Evolutionary conservation across 2,888 invertebrate species (phyloP).

Genomic region (Calliphora vomitoria): DNA sequence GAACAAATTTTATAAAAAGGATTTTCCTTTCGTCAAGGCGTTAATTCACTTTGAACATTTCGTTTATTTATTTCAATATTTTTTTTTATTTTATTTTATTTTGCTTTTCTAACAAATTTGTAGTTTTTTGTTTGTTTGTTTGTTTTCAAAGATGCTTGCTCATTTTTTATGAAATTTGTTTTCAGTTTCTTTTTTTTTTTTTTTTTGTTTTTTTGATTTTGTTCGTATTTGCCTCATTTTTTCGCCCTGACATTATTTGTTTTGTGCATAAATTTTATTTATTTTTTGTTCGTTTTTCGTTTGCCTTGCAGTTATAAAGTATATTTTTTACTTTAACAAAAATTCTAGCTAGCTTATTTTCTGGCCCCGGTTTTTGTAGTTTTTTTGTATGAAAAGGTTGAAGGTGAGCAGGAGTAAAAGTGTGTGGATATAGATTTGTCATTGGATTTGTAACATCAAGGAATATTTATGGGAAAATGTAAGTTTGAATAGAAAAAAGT

Average conservation of each 20-base stretch:
- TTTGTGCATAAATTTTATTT: slow-evolving; percentile 70
- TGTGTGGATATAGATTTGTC: slow-evolving; percentile 18
- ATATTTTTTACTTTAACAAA: slow-evolving; percentile 15
- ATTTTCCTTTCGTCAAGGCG: slow-evolving; percentile 74
- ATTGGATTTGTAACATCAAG: slow-evolving; percentile 52
- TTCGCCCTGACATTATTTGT: slow-evolving; percentile 70
- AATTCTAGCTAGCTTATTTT: slow-evolving; percentile 30
- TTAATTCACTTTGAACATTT: slow-evolving; percentile 74
- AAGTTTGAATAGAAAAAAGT: neutral
- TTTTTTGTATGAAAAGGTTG: too few species aligned
- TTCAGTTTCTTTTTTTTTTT: slow-evolving; percentile 49
- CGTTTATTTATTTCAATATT: slow-evolving; percentile 69
- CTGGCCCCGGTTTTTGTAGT: neutral
- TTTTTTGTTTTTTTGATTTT: neutral
- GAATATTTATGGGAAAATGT: slow-evolving; percentile 27
- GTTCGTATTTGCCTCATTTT: slow-evolving; percentile 43
- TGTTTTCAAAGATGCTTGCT: slow-evolving; percentile 60
- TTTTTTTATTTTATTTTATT: slow-evolving; percentile 34
- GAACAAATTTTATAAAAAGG: slow-evolving; percentile 61
- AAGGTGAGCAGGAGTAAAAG: neutral
- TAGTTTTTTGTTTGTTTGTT: slow-evolving; percentile 20
- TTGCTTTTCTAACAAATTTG: slow-evolving; percentile 51
- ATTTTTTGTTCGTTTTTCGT: slow-evolving; percentile 52
- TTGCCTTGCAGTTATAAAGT: slow-evolving; percentile 64
- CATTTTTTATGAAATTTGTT: slow-evolving; percentile 53